These are phyloP conservation scores for Leptobrachium ailaonicum DNA, from an alignment of 2,113 vertebrate genomes.

Conservation along the genomic window DNA sequence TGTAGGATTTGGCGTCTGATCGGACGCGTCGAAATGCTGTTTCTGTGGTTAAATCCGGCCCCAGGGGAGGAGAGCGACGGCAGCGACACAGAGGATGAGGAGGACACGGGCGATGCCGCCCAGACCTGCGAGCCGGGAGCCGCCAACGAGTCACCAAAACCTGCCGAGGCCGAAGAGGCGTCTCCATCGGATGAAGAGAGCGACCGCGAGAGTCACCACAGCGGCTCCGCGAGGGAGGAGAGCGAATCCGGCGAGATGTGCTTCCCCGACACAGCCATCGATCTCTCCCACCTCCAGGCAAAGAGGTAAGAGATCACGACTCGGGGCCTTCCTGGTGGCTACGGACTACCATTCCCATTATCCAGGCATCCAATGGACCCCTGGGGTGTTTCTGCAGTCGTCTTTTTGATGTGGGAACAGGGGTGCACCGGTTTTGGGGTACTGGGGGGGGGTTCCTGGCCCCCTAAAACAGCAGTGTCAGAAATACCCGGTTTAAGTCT, in stretches of 20 bases:
- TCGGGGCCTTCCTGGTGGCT: too few species aligned
- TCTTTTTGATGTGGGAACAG: too few species aligned
- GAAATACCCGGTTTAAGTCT: too few species aligned
- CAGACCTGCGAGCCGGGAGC: neutral
- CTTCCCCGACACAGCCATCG: slow-evolving; percentile 90
- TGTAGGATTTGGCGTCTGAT: too few species aligned
- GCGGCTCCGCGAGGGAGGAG: slow-evolving; percentile 55
- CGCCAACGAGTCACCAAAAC: neutral
- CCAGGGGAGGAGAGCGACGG: slow-evolving; percentile 25
- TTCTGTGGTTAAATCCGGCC: neutral
- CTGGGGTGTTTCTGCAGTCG: too few species aligned
- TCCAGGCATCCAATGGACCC: too few species aligned
- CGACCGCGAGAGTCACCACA: neutral
- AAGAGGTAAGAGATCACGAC: slow-evolving; percentile 70
- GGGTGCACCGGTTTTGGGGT: too few species aligned
- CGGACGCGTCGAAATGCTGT: too few species aligned
- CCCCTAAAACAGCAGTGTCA: too few species aligned
- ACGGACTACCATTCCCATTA: too few species aligned
- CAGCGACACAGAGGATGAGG: slow-evolving; percentile 58
- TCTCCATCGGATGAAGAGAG: slow-evolving; percentile 5
- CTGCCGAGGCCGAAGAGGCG: slow-evolving; percentile 54
- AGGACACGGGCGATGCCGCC: neutral
- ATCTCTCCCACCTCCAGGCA: slow-evolving; percentile 86
- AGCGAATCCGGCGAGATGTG: slow-evolving; percentile 58
- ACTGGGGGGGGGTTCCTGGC: too few species aligned